Evolutionary conservation across 2,113 vertebrate genomes (phyloP).

Genomic region (Conger conger): DNA sequence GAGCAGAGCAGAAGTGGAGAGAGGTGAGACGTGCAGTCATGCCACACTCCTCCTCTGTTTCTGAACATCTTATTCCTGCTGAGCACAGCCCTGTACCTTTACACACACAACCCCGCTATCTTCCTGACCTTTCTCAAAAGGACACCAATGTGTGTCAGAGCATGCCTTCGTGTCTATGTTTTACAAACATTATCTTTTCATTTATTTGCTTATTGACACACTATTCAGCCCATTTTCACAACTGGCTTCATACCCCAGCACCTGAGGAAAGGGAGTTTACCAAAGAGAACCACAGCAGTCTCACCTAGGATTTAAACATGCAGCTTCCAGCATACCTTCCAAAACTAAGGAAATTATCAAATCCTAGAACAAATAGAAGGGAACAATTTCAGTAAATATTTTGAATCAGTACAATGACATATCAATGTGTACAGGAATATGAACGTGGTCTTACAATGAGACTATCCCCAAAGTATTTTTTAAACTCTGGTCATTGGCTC

Average conservation of each 20-base stretch:
- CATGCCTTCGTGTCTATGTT: no score
- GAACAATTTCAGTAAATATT: no score
- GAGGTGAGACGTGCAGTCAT: background rate
- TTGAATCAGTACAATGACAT: background rate
- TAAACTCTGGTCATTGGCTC: no score
- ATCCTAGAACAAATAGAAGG: background rate
- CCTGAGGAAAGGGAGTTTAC: no score
- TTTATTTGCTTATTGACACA: no score
- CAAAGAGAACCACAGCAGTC: background rate
- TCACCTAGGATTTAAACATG: background rate
- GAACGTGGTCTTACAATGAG: background rate
- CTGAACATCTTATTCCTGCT: background rate
- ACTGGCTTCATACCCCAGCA: no score
- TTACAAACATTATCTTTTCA: no score
- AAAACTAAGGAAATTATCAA: no score
- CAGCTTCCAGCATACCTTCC: background rate
- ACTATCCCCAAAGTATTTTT: no score
- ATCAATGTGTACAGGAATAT: background rate
- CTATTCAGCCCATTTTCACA: no score
- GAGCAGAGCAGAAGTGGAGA: constrained; percentile 12
- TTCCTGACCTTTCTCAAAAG: no score
- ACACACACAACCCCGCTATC: background rate
- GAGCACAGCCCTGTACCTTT: background rate
- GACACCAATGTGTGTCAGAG: no score
- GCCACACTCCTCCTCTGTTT: background rate